Evolutionary conservation across 1,140 invertebrate genomes (phyloP).

Genomic region (Teleopsis dalmanni): DNA sequence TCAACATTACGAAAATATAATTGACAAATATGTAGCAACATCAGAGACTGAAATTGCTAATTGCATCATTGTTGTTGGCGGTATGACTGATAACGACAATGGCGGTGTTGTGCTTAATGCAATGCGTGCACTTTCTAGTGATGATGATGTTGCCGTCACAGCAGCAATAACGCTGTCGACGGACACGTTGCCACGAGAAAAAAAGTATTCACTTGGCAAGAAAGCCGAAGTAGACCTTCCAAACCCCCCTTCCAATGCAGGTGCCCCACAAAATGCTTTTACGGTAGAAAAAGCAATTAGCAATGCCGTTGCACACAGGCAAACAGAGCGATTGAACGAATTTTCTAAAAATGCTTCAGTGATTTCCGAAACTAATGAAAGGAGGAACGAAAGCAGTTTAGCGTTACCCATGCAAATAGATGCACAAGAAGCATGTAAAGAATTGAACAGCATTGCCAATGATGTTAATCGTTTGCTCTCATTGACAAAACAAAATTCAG

Average conservation of each 20-base stretch:
- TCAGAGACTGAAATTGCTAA: constrained; percentile 41
- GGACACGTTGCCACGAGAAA: no score
- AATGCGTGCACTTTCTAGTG: constrained; percentile 4
- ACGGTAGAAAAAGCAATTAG: neutral
- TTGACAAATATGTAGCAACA: constrained; percentile 8
- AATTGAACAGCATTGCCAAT: constrained; percentile 38
- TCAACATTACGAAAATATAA: constrained; percentile 7
- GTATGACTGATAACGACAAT: constrained; percentile 30
- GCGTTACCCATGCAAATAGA: constrained; percentile 1
- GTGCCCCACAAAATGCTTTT: neutral
- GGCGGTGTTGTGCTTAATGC: constrained; percentile 27
- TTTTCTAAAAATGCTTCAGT: constrained; percentile 7
- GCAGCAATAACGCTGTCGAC: no score
- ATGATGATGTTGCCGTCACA: constrained; percentile 9
- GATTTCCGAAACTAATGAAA: constrained; percentile 2
- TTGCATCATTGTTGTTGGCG: constrained; percentile 40
- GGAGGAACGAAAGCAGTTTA: neutral
- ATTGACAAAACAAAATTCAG: constrained; percentile 37
- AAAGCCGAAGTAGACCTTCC: constrained; percentile 11
- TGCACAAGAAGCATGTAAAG: constrained; percentile 30
- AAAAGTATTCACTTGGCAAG: no score
- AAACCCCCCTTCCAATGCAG: constrained; percentile 2
- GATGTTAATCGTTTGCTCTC: constrained; percentile 38
- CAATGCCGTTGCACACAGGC: constrained; percentile 5
- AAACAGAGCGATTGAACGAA: constrained; percentile 27